Base-by-base conservation (phyloP, 2,888 invertebrate genomes). In the Protonemura montana region DNA sequence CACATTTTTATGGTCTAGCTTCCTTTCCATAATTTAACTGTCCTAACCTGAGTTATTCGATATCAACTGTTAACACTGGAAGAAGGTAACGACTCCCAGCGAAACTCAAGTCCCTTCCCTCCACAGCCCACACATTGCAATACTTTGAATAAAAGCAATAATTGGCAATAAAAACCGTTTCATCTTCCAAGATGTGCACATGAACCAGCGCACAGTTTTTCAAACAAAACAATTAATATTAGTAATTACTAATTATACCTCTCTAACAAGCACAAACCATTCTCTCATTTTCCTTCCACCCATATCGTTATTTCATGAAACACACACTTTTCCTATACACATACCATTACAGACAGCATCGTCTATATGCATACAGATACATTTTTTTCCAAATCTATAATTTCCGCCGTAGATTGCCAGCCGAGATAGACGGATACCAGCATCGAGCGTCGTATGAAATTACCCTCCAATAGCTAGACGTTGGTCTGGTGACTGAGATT, bases 241-340 rank as follows among this genome's bases (percentile, higher is more conserved):
- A 59, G 16, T 21, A 59, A 59, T 59, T 21, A 59, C 59, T 59
- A 59, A 59, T 59, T 59, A 21, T 21, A 21, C 21, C 7, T 7
- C 59, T 59, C 59, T 59, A 59, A 59, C 59, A 59, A 59, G 59
- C 59, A 59, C 59, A 59, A 59, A 59, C 21, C 59, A 59, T 59
- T 59, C 13, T 13, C 59, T 59, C 3, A n/a, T n/a, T n/a, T n/a
- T n/a, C n/a, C 13, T 59, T 21, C 59, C 59, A 21, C 59, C 13
- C 59, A 59, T 2, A 7, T 35, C 35, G 1, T 59, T n/a, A 16
- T 59, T 21, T 59, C 16, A 59, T 59, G 1, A 59, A n/a, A 59
- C 59, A 16, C 13, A 59, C 59, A 59, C 7, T 59, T 59, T 59
- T 10, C 21, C n/a, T n/a, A n/a, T n/a, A 21, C 59, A 59, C 59